Percentiles rank a stretch among this genome's conserved stretches.
Evolutionary conservation across 2,113 vertebrate species (phyloP).

Genomic region (Platysteira castanea): DNA sequence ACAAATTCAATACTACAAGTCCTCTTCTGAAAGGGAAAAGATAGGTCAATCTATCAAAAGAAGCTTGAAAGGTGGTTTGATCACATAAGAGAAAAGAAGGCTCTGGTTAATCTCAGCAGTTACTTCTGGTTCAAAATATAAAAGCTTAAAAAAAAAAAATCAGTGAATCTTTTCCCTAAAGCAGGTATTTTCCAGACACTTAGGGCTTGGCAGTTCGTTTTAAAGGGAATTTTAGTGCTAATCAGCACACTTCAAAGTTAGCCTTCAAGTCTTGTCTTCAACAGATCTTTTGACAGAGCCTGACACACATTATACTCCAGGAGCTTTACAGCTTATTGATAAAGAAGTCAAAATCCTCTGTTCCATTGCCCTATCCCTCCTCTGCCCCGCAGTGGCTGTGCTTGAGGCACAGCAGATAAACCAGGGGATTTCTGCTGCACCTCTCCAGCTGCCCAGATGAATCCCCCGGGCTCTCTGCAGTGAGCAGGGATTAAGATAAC

Average conservation of each 20-base stretch:
- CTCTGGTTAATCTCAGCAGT: background rate
- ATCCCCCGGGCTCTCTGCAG: background rate
- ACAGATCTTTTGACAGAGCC: background rate
- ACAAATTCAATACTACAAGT: background rate
- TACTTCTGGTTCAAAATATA: background rate
- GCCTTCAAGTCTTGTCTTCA: background rate
- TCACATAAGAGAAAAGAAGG: background rate
- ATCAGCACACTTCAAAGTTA: background rate
- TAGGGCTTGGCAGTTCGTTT: background rate
- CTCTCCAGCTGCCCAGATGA: background rate
- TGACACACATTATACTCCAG: background rate
- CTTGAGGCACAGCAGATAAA: background rate
- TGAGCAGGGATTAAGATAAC: background rate
- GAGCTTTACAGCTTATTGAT: background rate
- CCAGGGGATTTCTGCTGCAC: background rate
- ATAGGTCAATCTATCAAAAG: background rate
- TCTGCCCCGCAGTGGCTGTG: background rate
- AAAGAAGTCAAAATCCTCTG: background rate
- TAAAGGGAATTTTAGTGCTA: background rate
- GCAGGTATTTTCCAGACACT: background rate
- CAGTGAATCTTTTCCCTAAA: background rate
- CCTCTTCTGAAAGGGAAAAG: background rate
- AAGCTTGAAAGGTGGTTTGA: background rate
- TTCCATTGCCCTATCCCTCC: background rate
- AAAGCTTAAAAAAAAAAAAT: background rate